These are phyloP conservation scores for Ficedula albicollis DNA, from an alignment of 2,797 vertebrate genomes.

Conservation along the genomic window DNA sequence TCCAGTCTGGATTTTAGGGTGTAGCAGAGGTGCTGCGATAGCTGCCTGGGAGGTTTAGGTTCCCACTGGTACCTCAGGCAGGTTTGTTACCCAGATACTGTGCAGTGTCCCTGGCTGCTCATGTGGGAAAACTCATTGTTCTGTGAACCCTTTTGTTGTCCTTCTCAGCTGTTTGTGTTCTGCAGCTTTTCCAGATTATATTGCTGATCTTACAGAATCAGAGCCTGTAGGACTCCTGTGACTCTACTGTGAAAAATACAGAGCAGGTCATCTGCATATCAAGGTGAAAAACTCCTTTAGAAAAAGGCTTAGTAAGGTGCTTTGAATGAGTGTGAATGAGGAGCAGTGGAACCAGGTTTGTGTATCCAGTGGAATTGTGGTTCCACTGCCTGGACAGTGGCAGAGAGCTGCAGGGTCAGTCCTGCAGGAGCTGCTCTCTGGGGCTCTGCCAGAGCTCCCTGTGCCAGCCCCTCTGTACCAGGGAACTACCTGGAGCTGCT, in stretches of 20 bases:
- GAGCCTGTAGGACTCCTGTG: neutral
- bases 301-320: neutral
- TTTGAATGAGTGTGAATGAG: neutral
- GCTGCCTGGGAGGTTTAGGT: neutral
- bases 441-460: neutral
- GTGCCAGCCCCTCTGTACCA: neutral
- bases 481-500: neutral
- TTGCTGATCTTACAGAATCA: neutral
- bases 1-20: neutral
- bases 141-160: neutral
- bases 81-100: neutral
- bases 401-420: fast-evolving
- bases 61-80: neutral
- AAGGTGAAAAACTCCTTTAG: neutral
- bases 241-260: neutral
- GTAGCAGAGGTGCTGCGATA: neutral
- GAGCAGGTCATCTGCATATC: neutral
- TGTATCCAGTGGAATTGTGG: neutral
- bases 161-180: neutral
- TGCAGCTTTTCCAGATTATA: neutral
- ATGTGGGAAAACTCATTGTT: neutral
- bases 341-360: fast-evolving
- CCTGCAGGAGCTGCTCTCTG: neutral
- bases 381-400: neutral
- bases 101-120: neutral